Evolutionary conservation across 2,113 vertebrate species (phyloP).

Genomic region (Phaetusa simplex): DNA sequence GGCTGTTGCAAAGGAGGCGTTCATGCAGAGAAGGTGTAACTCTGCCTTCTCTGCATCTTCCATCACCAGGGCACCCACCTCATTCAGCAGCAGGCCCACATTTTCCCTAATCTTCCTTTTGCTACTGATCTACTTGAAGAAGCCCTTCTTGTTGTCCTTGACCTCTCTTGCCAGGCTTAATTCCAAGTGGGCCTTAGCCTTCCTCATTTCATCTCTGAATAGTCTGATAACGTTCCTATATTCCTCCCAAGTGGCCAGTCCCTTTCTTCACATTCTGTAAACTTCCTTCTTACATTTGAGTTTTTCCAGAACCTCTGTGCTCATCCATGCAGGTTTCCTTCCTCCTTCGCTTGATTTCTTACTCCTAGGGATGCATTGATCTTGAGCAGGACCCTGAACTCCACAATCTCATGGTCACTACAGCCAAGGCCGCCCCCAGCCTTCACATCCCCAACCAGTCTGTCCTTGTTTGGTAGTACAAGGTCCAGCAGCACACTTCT

Average conservation of each 20-base stretch:
- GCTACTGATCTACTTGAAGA: not conserved
- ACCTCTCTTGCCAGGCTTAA: not conserved
- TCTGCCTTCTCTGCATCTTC: too few species aligned
- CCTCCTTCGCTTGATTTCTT: too few species aligned
- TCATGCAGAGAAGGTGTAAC: too few species aligned
- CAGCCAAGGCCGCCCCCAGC: not conserved
- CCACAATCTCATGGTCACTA: not conserved
- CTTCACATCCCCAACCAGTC: not conserved
- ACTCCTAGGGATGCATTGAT: too few species aligned
- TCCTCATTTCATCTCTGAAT: too few species aligned
- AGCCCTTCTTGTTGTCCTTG: not conserved
- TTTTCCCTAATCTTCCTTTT: not conserved
- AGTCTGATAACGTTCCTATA: too few species aligned
- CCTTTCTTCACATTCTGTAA: too few species aligned
- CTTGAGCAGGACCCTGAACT: not conserved
- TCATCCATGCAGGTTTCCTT: not conserved
- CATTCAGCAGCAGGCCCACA: not conserved
- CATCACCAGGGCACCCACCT: not conserved
- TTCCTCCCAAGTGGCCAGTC: too few species aligned
- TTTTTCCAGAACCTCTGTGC: too few species aligned
- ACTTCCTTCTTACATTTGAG: too few species aligned
- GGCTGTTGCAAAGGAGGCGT: too few species aligned
- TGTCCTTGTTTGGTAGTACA: not conserved
- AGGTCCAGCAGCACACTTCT: not conserved
- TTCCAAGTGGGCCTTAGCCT: not conserved